Evolutionary conservation across 2,797 vertebrate species (phyloP), one percentile per base, ranked within the genome.

Genomic region (Apodemus agrarius): DNA sequence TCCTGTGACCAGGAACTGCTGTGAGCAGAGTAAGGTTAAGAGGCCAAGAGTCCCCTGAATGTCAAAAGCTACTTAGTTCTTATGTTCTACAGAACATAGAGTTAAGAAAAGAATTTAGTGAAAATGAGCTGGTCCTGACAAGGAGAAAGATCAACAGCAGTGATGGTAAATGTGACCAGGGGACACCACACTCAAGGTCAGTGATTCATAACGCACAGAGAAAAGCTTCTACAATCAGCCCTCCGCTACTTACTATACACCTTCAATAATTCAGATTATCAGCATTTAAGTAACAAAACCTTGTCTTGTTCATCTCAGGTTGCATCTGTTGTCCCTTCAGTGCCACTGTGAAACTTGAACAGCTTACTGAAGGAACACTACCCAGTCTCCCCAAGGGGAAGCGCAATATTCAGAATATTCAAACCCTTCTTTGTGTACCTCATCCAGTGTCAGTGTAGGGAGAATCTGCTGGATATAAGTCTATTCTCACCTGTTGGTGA

Each of bases 281-380:
- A 86, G 52, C 54, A 85, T 91, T 90, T 31, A 72, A 59, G 90
- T 63, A 90, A 79, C 54, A 90, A 89, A 86, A 79, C 82, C 17
- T 63, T 46, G 61, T 49, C 61, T 19, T 67, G 11, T 46, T 46
- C 61, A 65, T 49, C 61, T 46, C 26, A 81, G 59, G 16, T 19
- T 79, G 57, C 37, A 54, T 78, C 16, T 4, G 13, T 90, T 67
- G 37, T 59, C 63, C 8, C 46, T 34, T 81, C 8, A 12, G 14
- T n/a, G 54, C 9, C 59, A 80, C 63, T 63, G 9, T 72, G 69
- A 91, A 89, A 87, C 19, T 49, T 85, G 43, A 96, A n/a, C 22
- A 74, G 29, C 19, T 90, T 43, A 89, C 22, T 31, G 4, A 83
- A 43, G 90, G 74, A 90, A 81, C 63, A 65, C 37, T 85, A 72